These are phyloP conservation scores for Charadrius vociferus DNA, from an alignment of 2,113 vertebrate species.

Conservation along the genomic window DNA sequence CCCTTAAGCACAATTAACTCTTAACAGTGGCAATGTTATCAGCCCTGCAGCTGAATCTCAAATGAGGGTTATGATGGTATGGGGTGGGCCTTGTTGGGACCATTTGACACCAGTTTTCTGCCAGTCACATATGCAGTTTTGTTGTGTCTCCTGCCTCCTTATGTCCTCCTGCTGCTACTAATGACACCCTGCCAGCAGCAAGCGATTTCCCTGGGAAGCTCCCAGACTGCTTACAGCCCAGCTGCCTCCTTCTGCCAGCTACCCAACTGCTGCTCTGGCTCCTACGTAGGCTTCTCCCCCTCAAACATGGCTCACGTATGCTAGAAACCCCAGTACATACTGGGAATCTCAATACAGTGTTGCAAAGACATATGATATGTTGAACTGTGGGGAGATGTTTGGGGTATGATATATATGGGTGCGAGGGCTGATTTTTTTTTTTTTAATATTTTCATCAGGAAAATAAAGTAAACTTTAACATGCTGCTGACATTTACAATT, in stretches of 20 bases:
- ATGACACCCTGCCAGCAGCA: constrained; percentile 10
- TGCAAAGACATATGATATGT: neutral
- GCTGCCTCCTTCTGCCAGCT: neutral
- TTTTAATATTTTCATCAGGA: neutral
- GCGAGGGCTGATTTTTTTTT: neutral
- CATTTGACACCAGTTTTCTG: neutral
- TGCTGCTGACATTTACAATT: neutral
- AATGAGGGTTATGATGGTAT: neutral
- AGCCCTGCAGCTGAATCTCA: neutral
- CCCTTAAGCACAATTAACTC: neutral
- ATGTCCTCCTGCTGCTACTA: constrained; percentile 14
- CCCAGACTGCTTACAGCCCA: neutral
- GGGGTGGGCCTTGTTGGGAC: neutral
- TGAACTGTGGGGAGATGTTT: neutral
- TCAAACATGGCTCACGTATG: neutral
- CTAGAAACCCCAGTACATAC: neutral
- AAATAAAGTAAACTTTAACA: neutral
- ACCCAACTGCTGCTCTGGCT: neutral
- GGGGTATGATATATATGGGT: neutral
- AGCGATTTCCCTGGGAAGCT: neutral
- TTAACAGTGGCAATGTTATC: neutral
- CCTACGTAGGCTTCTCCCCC: neutral
- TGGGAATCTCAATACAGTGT: neutral
- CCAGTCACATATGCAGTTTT: neutral
- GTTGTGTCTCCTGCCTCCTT: neutral